Evolutionary conservation across 92 coral and sea anemone species (phyloP), one percentile per base, ranked within the genome.

Genomic region (Blastomussa wellsi): DNA sequence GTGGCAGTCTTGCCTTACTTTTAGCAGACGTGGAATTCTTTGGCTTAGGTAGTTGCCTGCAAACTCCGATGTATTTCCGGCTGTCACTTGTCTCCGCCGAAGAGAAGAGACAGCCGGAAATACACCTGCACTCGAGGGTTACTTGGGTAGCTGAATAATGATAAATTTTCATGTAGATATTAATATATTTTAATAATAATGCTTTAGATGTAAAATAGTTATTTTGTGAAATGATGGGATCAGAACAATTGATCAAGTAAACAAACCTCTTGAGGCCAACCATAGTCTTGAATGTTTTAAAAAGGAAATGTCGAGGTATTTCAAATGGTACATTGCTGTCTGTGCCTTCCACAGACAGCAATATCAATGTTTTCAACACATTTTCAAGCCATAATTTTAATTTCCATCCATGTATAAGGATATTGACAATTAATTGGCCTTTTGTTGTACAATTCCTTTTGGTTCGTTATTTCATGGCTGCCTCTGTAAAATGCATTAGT

Each of bases 141-240:
- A n/a, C n/a, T n/a, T n/a, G n/a, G 44, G 48, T 26, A 70, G 75
- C 75, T 38, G 10, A 38, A 70, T 70, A 70, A 35, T 26, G 7
- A 57, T 35, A 69, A 19, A 12, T 37, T 17, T 35, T 12, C 48
- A 20, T 70, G 75, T 70, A 70, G 75, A 70, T 70, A 38, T 69
- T 33, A 38, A 37, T 70, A 70, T 70, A 70, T 70, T 70, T 70
- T 70, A 70, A 38, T 70, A 70, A 70, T 38, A 15, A 19, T 70
- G 22, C 75, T 22, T 37, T 70, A 70, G 75, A 70, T 70, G 1
- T 70, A 37, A 70, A 28, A 26, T 65, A 26, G 10, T 7, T 68
- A 68, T 68, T 41, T 37, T 36, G 37, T 33, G 26, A 4, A 19
- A 3, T 70, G 26, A 19, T 35, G 14, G n/a, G 75, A 26, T 70